These are phyloP conservation scores for Axis porcinus DNA, from an alignment of 2,113 vertebrate species.

Conservation along the genomic window DNA sequence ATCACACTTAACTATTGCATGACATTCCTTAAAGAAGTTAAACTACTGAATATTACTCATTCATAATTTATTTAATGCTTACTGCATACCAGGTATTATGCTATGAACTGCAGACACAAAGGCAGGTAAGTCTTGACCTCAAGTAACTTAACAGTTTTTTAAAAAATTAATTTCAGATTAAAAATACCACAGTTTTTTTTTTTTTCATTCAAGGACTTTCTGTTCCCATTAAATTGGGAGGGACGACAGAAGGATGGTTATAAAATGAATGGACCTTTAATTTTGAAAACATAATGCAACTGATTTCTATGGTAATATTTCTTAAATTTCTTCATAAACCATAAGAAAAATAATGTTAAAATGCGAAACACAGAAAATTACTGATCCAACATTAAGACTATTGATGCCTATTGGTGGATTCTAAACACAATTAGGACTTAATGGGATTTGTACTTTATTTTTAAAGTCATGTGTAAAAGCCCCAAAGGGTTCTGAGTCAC, in stretches of 20 bases:
- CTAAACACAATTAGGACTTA: constrained; percentile 29
- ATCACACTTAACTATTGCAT: background rate
- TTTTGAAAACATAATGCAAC: background rate
- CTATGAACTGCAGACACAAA: background rate
- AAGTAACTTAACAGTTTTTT: background rate
- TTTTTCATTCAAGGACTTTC: background rate
- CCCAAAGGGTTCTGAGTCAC: background rate
- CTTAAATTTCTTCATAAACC: background rate
- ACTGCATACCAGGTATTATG: background rate
- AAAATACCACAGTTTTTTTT: background rate
- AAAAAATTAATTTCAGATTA: background rate
- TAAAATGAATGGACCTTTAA: background rate
- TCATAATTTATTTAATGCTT: background rate
- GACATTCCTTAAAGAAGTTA: background rate
- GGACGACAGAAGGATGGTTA: background rate
- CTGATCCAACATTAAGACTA: background rate
- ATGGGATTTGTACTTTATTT: background rate
- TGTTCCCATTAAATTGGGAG: background rate
- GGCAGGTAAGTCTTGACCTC: background rate
- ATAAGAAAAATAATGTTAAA: constrained; percentile 18
- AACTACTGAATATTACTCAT: background rate
- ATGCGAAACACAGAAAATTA: constrained; percentile 19
- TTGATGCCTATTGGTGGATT: background rate
- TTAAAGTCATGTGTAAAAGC: background rate
- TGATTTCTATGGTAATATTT: background rate